These are phyloP conservation scores for Felis catus DNA, from an alignment of 2,113 vertebrate genomes.

Conservation along the genomic window DNA sequence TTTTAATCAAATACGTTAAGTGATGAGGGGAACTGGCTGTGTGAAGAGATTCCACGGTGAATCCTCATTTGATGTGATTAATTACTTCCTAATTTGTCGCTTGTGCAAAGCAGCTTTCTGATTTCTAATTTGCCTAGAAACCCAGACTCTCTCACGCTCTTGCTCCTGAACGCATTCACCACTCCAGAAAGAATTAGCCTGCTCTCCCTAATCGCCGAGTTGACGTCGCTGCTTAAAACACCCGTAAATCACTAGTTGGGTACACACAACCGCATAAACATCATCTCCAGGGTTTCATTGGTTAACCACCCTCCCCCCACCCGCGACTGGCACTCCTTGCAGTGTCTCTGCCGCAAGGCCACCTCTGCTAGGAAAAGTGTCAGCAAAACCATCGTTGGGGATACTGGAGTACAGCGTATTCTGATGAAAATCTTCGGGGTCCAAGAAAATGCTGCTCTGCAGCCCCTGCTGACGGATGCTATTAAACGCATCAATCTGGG, in stretches of 20 bases:
- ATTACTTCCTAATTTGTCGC: slow-evolving; percentile 49
- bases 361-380: not conserved
- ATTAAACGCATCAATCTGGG: slow-evolving; percentile 39
- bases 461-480: slow-evolving; percentile 31
- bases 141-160: not conserved
- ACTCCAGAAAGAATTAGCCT: not conserved
- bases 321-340: not conserved
- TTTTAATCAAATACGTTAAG: slow-evolving; percentile 63
- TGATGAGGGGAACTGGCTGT: not conserved
- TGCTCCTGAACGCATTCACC: not conserved
- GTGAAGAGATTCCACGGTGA: slow-evolving; percentile 47
- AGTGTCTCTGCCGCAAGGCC: not conserved
- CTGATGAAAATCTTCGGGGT: not conserved
- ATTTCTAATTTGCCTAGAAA: slow-evolving; percentile 50
- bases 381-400: not conserved
- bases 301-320: not conserved
- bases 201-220: not conserved
- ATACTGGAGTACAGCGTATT: not conserved
- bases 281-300: not conserved
- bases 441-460: not conserved
- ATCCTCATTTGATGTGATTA: slow-evolving; percentile 51
- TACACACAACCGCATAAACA: not conserved
- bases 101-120: not conserved
- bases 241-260: not conserved
- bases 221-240: not conserved